A percentile compares a stretch with the other conserved stretches of the same genome.
These are phyloP conservation scores for Pholis gunnellus DNA, from an alignment of 2,113 vertebrate genomes.

Conservation along the genomic window DNA sequence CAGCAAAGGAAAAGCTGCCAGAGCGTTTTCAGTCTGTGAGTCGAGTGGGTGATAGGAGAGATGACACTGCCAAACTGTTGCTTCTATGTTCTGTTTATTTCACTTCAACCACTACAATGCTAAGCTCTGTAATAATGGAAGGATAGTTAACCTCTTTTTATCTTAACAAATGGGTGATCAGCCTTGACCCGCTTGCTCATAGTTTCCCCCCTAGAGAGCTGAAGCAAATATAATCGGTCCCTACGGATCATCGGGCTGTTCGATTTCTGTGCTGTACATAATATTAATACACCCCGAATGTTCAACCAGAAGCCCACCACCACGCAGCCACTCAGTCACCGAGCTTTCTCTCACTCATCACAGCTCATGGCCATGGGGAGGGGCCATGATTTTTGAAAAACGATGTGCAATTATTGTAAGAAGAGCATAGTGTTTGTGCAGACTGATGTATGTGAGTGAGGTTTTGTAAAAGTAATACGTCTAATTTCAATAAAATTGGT, in stretches of 20 bases:
- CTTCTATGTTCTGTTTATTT: constrained; percentile 47
- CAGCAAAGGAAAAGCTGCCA: constrained; percentile 36
- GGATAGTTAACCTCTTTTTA: constrained; percentile 26
- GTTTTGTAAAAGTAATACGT: constrained; percentile 83
- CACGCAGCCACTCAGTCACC: constrained; percentile 20
- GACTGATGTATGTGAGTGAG: constrained; percentile 77
- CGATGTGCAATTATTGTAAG: constrained; percentile 63
- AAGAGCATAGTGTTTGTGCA: constrained; percentile 73
- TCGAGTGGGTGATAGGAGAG: constrained; percentile 47
- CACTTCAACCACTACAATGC: constrained; percentile 41
- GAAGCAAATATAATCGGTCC: constrained; percentile 22
- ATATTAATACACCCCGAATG: constrained; percentile 44
- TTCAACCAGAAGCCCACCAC: constrained; percentile 48
- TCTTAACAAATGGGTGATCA: constrained; percentile 30
- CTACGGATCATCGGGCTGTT: constrained; percentile 20
- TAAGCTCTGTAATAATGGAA: constrained; percentile 37
- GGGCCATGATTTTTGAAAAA: constrained; percentile 55
- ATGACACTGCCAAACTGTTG: constrained; percentile 75
- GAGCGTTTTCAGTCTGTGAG: constrained; percentile 44
- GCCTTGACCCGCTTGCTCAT: constrained; percentile 37
- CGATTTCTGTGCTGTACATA: constrained; percentile 48
- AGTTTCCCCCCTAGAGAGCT: constrained; percentile 15
- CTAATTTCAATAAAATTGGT: constrained; percentile 84
- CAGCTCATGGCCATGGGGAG: constrained; percentile 14
- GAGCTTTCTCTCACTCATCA: constrained; percentile 21